Evolutionary conservation across 2,113 vertebrate species (phyloP).

Genomic region (Malurus elegans): DNA sequence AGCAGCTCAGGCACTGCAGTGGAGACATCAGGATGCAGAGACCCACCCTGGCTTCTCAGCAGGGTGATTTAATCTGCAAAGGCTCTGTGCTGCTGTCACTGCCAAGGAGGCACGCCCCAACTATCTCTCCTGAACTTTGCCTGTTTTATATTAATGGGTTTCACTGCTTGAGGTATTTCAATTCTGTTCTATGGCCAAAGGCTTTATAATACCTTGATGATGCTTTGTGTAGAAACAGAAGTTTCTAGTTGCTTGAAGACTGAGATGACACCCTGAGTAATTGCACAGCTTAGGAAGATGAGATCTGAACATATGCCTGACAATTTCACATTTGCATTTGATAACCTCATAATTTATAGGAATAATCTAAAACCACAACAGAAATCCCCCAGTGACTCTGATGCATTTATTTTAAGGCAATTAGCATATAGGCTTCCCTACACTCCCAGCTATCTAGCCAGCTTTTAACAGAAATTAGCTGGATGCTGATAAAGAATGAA

Average conservation of each 20-base stretch:
- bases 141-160: conserved; percentile 39
- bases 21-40: neutral
- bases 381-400: conserved; percentile 26
- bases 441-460: neutral
- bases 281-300: conserved; percentile 45
- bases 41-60: neutral
- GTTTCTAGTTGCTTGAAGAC: conserved; percentile 41
- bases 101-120: neutral
- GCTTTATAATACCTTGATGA: conserved; percentile 43
- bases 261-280: conserved; percentile 63
- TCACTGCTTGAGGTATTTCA: conserved; percentile 53
- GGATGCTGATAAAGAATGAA: neutral
- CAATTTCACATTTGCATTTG: conserved; percentile 13
- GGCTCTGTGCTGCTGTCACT: neutral
- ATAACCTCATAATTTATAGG: conserved; percentile 38
- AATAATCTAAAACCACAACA: conserved; percentile 19
- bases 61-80: neutral
- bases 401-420: conserved; percentile 28
- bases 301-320: conserved; percentile 43
- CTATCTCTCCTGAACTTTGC: neutral
- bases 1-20: neutral
- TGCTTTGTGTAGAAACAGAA: conserved; percentile 27
- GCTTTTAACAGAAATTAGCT: neutral
- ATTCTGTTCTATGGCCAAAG: conserved; percentile 46
- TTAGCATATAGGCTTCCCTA: neutral